These are phyloP conservation scores for Trisateles emortualis DNA, from an alignment of 2,888 invertebrate genomes.

Conservation along the genomic window DNA sequence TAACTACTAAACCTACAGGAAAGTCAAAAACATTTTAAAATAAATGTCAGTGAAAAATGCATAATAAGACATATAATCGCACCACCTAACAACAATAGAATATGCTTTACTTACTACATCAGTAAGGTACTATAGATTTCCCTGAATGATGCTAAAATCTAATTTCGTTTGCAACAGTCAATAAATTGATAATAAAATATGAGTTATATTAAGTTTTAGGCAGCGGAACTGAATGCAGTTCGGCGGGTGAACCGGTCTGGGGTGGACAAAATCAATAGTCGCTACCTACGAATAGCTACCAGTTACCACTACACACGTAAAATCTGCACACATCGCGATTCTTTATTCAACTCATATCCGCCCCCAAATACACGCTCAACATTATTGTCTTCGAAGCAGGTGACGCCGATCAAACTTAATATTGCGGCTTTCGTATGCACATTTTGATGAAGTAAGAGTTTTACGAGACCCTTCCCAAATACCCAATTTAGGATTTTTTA, in stretches of 20 bases:
- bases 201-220: slow-evolving; percentile 63
- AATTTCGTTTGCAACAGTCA: slow-evolving; percentile 59
- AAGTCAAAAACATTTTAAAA: no score
- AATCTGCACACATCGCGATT: slow-evolving; percentile 81
- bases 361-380: slow-evolving; percentile 57
- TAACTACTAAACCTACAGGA: no score
- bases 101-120: neutral
- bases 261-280: slow-evolving; percentile 86
- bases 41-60: no score
- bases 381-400: slow-evolving; percentile 73
- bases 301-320: slow-evolving; percentile 73
- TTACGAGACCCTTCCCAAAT: slow-evolving; percentile 16
- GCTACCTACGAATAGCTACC: slow-evolving; percentile 77
- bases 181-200: slow-evolving; percentile 78
- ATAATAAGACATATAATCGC: no score
- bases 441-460: slow-evolving; percentile 34
- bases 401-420: slow-evolving; percentile 62
- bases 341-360: slow-evolving; percentile 75
- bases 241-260: slow-evolving; percentile 73
- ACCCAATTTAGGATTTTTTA: neutral
- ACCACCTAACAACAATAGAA: no score
- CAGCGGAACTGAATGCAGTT: slow-evolving; percentile 69
- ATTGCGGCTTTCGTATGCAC: slow-evolving; percentile 47
- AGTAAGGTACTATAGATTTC: slow-evolving; percentile 12
- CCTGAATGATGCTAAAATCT: slow-evolving; percentile 27